phyloP scores from a whole-genome alignment of 2,797 vertebrate genomes.

The Platalea minor region DNA sequence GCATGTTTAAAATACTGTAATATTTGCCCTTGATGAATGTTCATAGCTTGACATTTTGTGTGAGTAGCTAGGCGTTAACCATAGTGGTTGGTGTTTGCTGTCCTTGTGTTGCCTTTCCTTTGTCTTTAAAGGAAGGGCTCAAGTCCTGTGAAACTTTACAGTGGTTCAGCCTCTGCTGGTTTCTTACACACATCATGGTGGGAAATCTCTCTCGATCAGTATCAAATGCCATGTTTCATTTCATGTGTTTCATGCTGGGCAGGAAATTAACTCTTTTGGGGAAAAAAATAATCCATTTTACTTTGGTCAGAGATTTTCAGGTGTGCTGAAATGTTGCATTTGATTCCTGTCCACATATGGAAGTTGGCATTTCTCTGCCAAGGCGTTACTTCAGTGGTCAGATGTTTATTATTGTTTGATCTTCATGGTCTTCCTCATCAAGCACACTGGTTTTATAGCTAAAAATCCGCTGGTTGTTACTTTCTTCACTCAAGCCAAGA shows the following conservation, averaged over 20 bases:
- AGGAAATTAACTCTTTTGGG: background rate
- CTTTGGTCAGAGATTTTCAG: background rate
- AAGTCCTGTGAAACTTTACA: background rate
- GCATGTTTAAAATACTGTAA: background rate
- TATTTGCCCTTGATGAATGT: background rate
- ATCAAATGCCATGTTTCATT: background rate
- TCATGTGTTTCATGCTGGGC: background rate
- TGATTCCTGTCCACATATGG: background rate
- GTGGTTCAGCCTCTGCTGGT: background rate
- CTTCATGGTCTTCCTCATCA: background rate
- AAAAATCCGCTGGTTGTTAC: background rate
- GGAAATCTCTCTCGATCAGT: background rate
- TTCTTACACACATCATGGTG: background rate
- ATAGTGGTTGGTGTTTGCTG: background rate
- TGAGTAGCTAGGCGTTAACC: background rate
- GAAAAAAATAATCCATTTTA: background rate
- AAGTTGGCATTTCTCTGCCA: background rate
- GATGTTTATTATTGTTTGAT: background rate
- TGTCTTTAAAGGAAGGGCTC: background rate
- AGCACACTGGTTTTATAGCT: background rate
- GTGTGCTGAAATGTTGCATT: background rate
- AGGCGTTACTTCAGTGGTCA: background rate
- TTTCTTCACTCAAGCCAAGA: background rate
- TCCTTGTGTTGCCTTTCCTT: background rate
- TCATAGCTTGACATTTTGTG: background rate